phyloP scores from a whole-genome alignment of 2,888 invertebrate genomes.

The Yponomeuta cagnagella region DNA sequence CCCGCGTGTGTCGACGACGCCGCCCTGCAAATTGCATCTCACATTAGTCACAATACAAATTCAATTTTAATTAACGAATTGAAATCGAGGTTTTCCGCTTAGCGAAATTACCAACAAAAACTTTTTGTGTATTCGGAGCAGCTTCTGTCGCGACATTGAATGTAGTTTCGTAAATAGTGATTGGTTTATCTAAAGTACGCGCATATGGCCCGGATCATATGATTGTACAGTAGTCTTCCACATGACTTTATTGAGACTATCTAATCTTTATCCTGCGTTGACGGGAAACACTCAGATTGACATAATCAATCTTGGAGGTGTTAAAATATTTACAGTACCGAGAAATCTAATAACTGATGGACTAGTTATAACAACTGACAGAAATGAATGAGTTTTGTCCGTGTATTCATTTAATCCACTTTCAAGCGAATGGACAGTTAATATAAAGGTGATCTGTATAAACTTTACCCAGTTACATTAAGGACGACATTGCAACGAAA shows the following conservation, averaged over 20 bases:
- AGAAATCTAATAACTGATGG: neutral
- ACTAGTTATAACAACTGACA: neutral
- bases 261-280: neutral
- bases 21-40: constrained; percentile 51
- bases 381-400: neutral
- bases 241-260: neutral
- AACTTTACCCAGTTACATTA: too few relatives aligned
- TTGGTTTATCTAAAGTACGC: neutral
- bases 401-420: neutral
- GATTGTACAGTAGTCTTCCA: constrained; percentile 1
- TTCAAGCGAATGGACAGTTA: too few relatives aligned
- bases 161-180: constrained; percentile 3
- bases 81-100: neutral
- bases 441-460: too few relatives aligned
- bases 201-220: neutral
- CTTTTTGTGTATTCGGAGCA: neutral
- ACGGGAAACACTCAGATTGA: neutral
- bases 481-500: too few relatives aligned
- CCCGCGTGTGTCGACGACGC: constrained; percentile 65
- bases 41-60: constrained; percentile 1
- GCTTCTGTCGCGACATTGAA: neutral
- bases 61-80: neutral
- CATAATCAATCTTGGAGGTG: neutral
- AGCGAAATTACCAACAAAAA: neutral
- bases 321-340: neutral